A percentile compares a stretch with the other conserved stretches of the same genome.
These are phyloP conservation scores for Limnephilus rhombicus DNA, from an alignment of 2,888 invertebrate species.

Conservation along the genomic window DNA sequence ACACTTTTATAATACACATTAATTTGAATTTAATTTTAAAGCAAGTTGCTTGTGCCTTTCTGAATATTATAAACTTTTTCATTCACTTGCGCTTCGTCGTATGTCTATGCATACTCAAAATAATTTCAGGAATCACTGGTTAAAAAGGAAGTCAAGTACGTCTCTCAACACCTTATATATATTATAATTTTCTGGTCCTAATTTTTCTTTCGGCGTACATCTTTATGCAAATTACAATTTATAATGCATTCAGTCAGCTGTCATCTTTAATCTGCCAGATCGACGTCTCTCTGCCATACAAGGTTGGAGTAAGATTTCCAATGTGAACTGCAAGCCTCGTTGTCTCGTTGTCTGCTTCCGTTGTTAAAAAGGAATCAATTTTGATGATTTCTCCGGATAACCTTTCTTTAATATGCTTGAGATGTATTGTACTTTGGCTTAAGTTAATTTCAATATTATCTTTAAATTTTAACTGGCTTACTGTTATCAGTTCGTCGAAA, in stretches of 20 bases:
- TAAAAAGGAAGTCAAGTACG: too few species aligned
- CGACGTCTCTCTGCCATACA: not conserved
- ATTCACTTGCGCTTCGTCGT: too few species aligned
- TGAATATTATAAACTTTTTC: too few species aligned
- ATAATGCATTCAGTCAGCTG: not conserved
- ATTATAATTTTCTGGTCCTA: too few species aligned
- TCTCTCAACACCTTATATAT: too few species aligned
- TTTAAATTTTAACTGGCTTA: conserved; percentile 68
- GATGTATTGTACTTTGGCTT: not conserved
- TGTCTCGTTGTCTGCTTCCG: not conserved
- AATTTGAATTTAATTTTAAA: too few species aligned
- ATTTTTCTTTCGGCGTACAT: too few species aligned
- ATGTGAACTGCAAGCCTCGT: not conserved
- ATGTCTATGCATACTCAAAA: too few species aligned
- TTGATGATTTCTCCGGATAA: not conserved
- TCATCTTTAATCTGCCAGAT: too few species aligned
- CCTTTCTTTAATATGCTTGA: not conserved
- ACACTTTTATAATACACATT: too few species aligned
- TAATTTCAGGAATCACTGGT: too few species aligned
- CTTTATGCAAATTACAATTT: not conserved
- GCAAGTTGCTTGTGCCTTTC: too few species aligned
- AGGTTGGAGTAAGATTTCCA: not conserved
- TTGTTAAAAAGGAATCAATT: not conserved
- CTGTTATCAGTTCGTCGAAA: conserved; percentile 48
- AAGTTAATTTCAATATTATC: not conserved